Percentiles rank a stretch among this genome's conserved stretches.
phyloP scores from a whole-genome alignment of 2,113 vertebrate genomes.

The Alligator sinensis region DNA sequence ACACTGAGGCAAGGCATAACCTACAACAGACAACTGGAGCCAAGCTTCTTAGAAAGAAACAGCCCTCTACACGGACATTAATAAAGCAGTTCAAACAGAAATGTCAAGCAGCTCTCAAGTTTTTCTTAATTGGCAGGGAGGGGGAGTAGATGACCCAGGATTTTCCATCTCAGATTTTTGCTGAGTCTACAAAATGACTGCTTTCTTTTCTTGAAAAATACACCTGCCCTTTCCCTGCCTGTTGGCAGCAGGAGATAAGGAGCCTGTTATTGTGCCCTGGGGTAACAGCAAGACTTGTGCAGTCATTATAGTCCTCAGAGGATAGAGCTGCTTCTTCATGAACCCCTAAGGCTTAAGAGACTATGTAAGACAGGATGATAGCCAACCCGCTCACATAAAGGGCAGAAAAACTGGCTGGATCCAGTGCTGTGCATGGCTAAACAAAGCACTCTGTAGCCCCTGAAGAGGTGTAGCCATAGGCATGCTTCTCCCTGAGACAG shows the following conservation, averaged over 20 bases:
- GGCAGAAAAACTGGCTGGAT: not conserved
- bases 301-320: not conserved
- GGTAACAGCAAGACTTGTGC: not conserved
- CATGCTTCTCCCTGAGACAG: rapidly evolving
- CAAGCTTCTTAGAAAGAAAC: constrained; percentile 24
- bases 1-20: constrained; percentile 4
- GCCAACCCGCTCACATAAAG: not conserved
- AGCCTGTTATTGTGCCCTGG: constrained; percentile 18
- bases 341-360: not conserved
- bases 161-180: not conserved
- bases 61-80: not conserved
- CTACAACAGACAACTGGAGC: not conserved
- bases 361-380: not conserved
- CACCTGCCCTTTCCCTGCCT: not conserved
- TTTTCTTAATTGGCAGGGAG: constrained; percentile 21
- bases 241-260: not conserved
- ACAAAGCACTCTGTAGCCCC: not conserved
- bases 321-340: not conserved
- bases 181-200: not conserved
- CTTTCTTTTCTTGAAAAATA: constrained; percentile 6
- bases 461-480: not conserved
- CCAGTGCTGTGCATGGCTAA: not conserved
- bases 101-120: constrained; percentile 21
- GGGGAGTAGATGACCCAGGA: not conserved
- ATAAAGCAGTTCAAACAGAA: not conserved